These are phyloP conservation scores for Lamproptera curius DNA, from an alignment of 2,888 invertebrate genomes.

Conservation along the genomic window DNA sequence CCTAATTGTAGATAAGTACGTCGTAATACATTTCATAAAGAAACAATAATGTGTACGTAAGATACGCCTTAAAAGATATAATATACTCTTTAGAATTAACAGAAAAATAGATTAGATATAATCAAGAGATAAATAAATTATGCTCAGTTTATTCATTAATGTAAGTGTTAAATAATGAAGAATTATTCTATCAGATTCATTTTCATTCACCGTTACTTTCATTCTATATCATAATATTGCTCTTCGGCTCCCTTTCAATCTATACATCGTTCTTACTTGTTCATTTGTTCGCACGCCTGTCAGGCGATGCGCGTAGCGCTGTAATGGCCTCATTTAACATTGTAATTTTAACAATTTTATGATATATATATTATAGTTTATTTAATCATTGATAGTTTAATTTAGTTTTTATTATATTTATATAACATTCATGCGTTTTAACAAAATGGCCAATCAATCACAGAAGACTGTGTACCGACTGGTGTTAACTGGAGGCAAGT, in stretches of 20 bases:
- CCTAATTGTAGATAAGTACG: too few species aligned
- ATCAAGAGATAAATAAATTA: too few species aligned
- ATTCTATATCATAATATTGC: too few species aligned
- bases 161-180: too few species aligned
- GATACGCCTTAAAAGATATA: too few species aligned
- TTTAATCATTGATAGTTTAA: conserved; percentile 61
- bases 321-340: conserved; percentile 69
- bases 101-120: too few species aligned
- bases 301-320: conserved; percentile 66
- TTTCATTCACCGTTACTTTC: too few species aligned
- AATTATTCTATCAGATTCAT: too few species aligned
- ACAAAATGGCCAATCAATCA: conserved; percentile 70
- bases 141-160: too few species aligned
- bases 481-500: conserved; percentile 93
- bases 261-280: conserved; percentile 32
- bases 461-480: conserved; percentile 89
- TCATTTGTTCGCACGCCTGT: conserved; percentile 68
- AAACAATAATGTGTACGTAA: too few species aligned
- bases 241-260: conserved; percentile 16
- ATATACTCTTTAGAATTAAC: too few species aligned
- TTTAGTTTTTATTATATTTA: conserved; percentile 54
- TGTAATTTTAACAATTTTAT: conserved; percentile 72
- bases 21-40: too few species aligned
- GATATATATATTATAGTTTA: conserved; percentile 59
- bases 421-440: conserved; percentile 39